A percentile compares a stretch with the other conserved stretches of the same genome.
phyloP scores from a whole-genome alignment of 2,113 vertebrate genomes.

The Caracal caracal region DNA sequence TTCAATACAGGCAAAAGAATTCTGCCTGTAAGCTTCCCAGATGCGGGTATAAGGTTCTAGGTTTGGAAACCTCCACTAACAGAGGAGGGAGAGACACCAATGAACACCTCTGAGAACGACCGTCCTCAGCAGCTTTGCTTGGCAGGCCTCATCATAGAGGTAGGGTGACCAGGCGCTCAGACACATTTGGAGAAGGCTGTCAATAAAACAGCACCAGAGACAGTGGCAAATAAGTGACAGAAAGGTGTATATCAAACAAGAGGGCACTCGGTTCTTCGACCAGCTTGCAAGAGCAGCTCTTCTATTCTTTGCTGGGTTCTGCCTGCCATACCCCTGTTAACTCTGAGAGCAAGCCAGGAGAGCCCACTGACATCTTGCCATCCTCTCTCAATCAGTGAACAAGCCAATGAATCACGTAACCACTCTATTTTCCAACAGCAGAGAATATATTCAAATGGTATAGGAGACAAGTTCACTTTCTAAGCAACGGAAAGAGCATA shows the following conservation, averaged over 20 bases:
- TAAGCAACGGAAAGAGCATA: background rate
- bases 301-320: background rate
- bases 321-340: background rate
- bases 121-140: no score
- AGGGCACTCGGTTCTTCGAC: background rate
- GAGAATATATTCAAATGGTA: background rate
- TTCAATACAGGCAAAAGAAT: background rate
- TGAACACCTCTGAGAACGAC: no score
- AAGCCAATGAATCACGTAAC: background rate
- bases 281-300: background rate
- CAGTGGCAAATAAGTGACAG: background rate
- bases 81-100: no score
- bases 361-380: background rate
- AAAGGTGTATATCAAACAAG: background rate
- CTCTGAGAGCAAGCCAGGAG: background rate
- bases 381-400: background rate
- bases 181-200: background rate
- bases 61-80: background rate
- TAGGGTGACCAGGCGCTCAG: background rate
- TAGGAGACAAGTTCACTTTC: background rate
- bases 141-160: background rate
- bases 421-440: background rate
- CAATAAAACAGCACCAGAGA: background rate
- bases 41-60: background rate
- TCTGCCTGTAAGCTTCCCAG: background rate